A percentile compares a stretch with the other conserved stretches of the same genome.
phyloP scores from a whole-genome alignment of 2,113 vertebrate species.

The Alces alces region DNA sequence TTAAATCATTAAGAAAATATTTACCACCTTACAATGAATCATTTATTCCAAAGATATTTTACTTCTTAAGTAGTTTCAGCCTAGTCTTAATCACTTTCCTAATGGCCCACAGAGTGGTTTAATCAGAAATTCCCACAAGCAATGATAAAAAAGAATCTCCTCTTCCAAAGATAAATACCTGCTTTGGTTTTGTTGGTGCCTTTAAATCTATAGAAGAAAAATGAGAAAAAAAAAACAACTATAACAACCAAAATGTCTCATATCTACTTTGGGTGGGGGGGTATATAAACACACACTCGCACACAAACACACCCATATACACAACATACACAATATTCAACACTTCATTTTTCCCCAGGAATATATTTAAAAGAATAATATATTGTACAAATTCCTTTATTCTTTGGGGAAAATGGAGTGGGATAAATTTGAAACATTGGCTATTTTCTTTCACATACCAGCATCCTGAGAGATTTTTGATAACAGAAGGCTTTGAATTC shows the following conservation, averaged over 20 bases:
- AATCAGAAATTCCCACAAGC: not conserved
- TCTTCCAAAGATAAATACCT: slow-evolving; percentile 80
- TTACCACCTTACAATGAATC: not conserved
- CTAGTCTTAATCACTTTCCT: slow-evolving; percentile 1
- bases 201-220: slow-evolving; percentile 79
- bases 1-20: slow-evolving; percentile 36
- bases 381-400: slow-evolving; percentile 54
- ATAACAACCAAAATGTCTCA: slow-evolving; percentile 45
- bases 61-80: not conserved
- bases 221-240: not conserved
- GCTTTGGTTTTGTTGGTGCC: slow-evolving; percentile 80
- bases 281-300: not conserved
- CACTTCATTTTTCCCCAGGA: slow-evolving; percentile 30
- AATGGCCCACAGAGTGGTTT: not conserved
- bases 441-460: slow-evolving; percentile 82
- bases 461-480: slow-evolving; percentile 82
- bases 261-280: not conserved
- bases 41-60: slow-evolving; percentile 41
- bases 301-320: not conserved
- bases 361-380: slow-evolving; percentile 49
- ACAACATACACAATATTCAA: not conserved
- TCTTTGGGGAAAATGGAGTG: slow-evolving; percentile 40
- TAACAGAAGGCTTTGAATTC: slow-evolving; percentile 84
- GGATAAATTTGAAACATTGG: slow-evolving; percentile 56
- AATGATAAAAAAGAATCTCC: not conserved